Evolutionary conservation across 2,113 vertebrate species (phyloP).

Genomic region (Nerophis ophidion): DNA sequence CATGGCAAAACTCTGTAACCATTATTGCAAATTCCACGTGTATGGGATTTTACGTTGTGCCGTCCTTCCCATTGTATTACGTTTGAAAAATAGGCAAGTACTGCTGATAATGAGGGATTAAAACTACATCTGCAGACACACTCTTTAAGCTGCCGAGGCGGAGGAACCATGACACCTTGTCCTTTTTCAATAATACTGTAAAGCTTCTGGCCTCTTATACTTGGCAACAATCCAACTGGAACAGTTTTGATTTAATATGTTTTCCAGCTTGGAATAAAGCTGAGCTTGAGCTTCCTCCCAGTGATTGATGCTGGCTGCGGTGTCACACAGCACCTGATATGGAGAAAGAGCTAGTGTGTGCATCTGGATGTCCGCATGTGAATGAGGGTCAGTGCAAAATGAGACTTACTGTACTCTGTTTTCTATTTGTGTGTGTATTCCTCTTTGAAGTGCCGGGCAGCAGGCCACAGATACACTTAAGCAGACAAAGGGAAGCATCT

Average conservation of each 20-base stretch:
- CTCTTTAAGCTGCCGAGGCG: conserved; percentile 4
- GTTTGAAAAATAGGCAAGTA: too few relatives aligned
- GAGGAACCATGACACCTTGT: conserved; percentile 6
- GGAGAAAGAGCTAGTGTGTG: conserved; percentile 11
- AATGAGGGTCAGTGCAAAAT: conserved; percentile 19
- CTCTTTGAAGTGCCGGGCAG: conserved; percentile 44
- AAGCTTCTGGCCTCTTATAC: conserved; percentile 10
- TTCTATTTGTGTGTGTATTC: conserved; percentile 16
- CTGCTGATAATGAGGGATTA: background rate
- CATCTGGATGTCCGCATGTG: conserved; percentile 20
- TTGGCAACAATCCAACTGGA: conserved; percentile 1
- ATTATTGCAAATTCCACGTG: too few relatives aligned
- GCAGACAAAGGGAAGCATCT: conserved; percentile 35
- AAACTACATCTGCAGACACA: conserved; percentile 2
- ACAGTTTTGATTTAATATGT: conserved; percentile 27
- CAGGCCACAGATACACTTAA: conserved; percentile 40
- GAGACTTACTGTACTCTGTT: conserved; percentile 16
- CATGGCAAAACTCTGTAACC: too few relatives aligned
- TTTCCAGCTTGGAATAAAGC: conserved; percentile 4
- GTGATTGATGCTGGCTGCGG: conserved; percentile 9
- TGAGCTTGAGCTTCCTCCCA: conserved; percentile 18
- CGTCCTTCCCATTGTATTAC: too few relatives aligned
- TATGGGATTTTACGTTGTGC: too few relatives aligned
- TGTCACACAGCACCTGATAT: conserved; percentile 25
- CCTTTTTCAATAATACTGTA: conserved; percentile 9